Base-by-base conservation (phyloP, 2,888 invertebrate species). In the Orthonychiurus folsomi region DNA sequence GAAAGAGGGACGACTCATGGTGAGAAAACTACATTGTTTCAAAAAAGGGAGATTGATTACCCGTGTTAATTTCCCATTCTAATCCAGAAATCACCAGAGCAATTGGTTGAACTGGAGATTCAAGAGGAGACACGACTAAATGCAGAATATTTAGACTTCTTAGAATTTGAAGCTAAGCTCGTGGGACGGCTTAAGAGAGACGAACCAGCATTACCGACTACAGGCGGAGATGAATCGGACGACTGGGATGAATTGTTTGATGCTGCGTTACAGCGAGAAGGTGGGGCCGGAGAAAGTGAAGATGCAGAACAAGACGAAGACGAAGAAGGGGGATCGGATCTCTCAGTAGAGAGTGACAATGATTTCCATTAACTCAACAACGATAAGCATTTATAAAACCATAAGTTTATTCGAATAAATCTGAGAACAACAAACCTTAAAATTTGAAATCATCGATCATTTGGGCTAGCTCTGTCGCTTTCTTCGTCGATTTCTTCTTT, bases 401-500 rank as follows among this genome's bases (percentile, higher is more conserved):
- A 9, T 37, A 37, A 5, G 5, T 37, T 37, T 37, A 37, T 37
- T 37, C 37, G 9, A 37, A 37, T 37, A 37, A 37, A 37, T 37
- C 37, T 37, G 37, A 37, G n/a, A n/a, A n/a, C n/a, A n/a, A n/a
- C n/a, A 37, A 37, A 15, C 15, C 20, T 52, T 52, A 52, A 23
- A 52, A 52, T 12, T 9, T 52, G n/a, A 52, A 52, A 23, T 52
- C 52, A 52, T 52, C 52, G 9, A 52, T 23, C 52, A 52, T 52
- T 5, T 66, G 60, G 23, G 70, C 66, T 50, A 72, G 59, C 23
- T 66, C 66, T 1, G 63, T 55, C 1, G 70, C 70, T 9, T 69
- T 62, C 59, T 73, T 73, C 12, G 67, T 61, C n/a, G 65, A 61
- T 57, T 70, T 71, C 61, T 71, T 72, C 54, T 67, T 70, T 0